These are phyloP conservation scores for Austrofundulus limnaeus DNA, from an alignment of 2,113 vertebrate species.

Conservation along the genomic window DNA sequence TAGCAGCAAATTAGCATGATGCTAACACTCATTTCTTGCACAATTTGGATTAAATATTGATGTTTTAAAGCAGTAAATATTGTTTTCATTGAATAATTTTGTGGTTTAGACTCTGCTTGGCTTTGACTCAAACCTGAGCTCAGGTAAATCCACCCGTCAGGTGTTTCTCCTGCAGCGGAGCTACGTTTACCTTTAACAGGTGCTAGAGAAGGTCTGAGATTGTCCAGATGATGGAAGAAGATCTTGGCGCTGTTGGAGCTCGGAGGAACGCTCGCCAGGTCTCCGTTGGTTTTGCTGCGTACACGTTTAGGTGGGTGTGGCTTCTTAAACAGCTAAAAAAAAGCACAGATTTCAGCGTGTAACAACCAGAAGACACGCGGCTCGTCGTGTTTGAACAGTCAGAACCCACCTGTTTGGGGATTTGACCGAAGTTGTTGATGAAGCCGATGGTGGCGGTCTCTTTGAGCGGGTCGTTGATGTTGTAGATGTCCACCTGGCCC, in stretches of 20 bases:
- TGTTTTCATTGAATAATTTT: no score
- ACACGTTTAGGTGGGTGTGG: slow-evolving; percentile 98
- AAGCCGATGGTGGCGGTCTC: slow-evolving; percentile 99
- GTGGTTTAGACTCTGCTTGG: no score
- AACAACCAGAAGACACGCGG: background rate
- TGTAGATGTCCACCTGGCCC: slow-evolving; percentile 99
- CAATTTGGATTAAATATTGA: no score
- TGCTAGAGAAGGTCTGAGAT: slow-evolving; percentile 90
- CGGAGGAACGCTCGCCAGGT: slow-evolving; percentile 78
- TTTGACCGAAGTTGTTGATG: slow-evolving; percentile 99
- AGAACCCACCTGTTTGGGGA: slow-evolving; percentile 92
- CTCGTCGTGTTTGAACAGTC: background rate
- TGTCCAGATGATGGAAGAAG: slow-evolving; percentile 98
- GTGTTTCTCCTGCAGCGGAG: background rate
- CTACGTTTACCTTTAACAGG: slow-evolving; percentile 91
- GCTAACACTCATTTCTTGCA: no score
- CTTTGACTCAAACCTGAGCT: no score
- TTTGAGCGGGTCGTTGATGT: slow-evolving; percentile 98
- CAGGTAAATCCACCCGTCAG: no score
- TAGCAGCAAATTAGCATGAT: no score
- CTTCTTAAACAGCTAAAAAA: slow-evolving; percentile 92
- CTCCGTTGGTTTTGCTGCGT: slow-evolving; percentile 88
- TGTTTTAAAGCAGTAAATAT: no score
- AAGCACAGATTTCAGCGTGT: slow-evolving; percentile 2
- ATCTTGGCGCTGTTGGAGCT: slow-evolving; percentile 90